Conservation (phyloP, 2,113 vertebrate species). For the Aegypius monachus region DNA sequence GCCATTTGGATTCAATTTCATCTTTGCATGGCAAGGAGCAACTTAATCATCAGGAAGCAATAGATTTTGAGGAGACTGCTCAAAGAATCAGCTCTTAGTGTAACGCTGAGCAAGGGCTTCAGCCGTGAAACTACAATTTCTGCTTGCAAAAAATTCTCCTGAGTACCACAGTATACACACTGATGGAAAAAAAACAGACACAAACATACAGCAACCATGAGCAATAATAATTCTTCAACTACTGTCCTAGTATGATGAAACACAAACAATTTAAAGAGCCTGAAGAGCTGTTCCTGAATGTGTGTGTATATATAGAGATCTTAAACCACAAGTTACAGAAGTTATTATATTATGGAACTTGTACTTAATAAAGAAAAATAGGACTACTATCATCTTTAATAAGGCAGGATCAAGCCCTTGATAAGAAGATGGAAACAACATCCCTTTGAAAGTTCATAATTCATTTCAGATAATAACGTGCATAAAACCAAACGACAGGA, state of each 20-base stretch:
- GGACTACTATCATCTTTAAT: not conserved
- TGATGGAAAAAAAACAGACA: not conserved
- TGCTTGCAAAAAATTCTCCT: not conserved
- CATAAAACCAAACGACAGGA: not conserved
- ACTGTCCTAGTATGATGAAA: not conserved
- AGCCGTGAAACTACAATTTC: not conserved
- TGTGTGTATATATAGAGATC: fast-evolving
- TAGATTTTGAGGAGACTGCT: not conserved
- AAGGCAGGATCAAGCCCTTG: not conserved
- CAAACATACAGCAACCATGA: fast-evolving
- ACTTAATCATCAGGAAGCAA: not conserved
- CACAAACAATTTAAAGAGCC: not conserved
- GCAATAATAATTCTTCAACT: not conserved
- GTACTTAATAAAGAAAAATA: not conserved
- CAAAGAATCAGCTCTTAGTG: not conserved
- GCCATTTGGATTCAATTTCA: not conserved
- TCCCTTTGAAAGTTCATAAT: not conserved
- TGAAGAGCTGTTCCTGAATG: not conserved
- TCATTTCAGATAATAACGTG: not conserved
- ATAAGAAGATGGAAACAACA: not conserved
- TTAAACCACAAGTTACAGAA: not conserved
- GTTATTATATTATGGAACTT: not conserved
- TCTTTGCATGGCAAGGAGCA: not conserved
- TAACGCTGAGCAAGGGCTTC: not conserved
- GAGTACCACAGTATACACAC: not conserved